Conservation (phyloP, 2,113 vertebrate species). For the Poecile atricapillus region DNA sequence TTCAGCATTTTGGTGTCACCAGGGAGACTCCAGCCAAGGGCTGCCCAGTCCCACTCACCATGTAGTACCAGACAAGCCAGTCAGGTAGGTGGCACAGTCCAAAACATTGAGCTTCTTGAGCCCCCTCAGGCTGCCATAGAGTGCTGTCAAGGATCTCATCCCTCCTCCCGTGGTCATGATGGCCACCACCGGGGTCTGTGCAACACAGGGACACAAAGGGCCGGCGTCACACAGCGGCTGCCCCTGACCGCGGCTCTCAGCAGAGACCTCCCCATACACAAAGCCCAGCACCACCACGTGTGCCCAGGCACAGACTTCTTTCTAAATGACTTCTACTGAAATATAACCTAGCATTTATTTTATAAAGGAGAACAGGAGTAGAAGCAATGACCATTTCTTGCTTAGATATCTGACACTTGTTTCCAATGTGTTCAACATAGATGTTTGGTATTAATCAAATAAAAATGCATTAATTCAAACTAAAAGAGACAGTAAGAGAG, state of each 20-base stretch:
- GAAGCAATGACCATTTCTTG: neutral
- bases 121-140: slow-evolving; percentile 78
- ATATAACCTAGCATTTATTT: neutral
- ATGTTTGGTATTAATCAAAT: neutral
- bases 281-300: fast-evolving
- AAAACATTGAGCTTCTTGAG: slow-evolving; percentile 79
- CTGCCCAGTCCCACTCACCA: slow-evolving; percentile 74
- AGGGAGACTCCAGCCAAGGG: neutral
- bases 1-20: fast-evolving
- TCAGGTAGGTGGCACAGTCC: slow-evolving; percentile 80
- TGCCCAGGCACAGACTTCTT: neutral
- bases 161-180: slow-evolving; percentile 86
- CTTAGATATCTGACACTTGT: neutral
- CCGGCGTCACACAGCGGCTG: fast-evolving
- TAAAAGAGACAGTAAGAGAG: neutral
- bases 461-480: neutral
- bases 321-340: neutral
- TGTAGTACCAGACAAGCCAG: slow-evolving; percentile 85
- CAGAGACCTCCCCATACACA: neutral
- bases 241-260: neutral
- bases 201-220: neutral
- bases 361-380: neutral
- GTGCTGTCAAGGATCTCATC: slow-evolving; percentile 78
- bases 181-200: slow-evolving; percentile 79
- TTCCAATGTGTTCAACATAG: neutral